Evolutionary conservation across 53 echinoderm and acorn worm species (phyloP), one percentile per base, ranked within the genome.

Genomic region (Henricia sp.): DNA sequence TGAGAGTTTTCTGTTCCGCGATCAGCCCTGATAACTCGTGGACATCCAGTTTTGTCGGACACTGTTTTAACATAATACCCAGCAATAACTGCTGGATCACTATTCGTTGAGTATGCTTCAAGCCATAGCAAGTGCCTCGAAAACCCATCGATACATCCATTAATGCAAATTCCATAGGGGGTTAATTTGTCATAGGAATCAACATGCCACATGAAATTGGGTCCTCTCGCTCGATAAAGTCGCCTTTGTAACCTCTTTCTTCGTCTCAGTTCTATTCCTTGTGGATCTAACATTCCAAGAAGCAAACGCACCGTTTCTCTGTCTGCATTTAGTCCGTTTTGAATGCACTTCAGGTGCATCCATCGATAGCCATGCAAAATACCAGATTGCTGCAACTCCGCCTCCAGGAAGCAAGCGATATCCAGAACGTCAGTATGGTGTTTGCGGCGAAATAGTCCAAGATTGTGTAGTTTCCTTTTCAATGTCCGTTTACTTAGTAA

Each of bases 291-390:
- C 42, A 83, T 23, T 1, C 35, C n/a, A 0, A 91, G 26, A 26
- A 84, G 68, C n/a, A 50, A 8, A 0, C 91, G 62, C 27, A 91
- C 56, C 13, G 69, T 70, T 55, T 88, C 91, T 50, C 87, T 87
- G 19, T 54, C 69, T 27, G 53, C 40, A 13, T 67, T 52, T 11
- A 87, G 29, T 16, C 67, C 52, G 50, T 77, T 44, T 51, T 17
- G 2, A 10, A 59, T 20, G 46, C 88, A 91, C 52, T 91, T 91
- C 46, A 70, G 34, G n/a, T 64, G 57, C 78, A 88, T 91, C 88
- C 91, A 88, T 35, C 91, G 62, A 23, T 91, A 91, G n/a, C 91
- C 87, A 74, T 91, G 91, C 19, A 63, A 43, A 42, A 34, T 44
- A 4, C 91, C 88, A 36, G 84, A 91, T 23, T 30, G 5, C 51